Conservation (phyloP, 2,888 invertebrate species). For the Drosophila austrosaltans region DNA sequence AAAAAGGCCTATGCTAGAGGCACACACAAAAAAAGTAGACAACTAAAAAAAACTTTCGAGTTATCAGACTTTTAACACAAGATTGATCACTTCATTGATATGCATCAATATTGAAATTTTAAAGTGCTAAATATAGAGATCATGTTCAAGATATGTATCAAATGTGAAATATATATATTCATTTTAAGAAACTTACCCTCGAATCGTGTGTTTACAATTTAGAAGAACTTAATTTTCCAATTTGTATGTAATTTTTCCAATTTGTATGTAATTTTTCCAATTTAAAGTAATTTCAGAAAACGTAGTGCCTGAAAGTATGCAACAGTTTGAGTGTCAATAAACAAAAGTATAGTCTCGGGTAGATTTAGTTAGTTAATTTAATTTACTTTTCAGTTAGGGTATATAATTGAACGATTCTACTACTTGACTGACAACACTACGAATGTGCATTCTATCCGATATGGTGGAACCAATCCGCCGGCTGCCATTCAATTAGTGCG, state of each 20-base stretch:
- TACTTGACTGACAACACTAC: slow-evolving; percentile 5
- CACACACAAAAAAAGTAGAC: too few relatives aligned
- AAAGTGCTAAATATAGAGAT: too few relatives aligned
- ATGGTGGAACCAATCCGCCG: slow-evolving; percentile 39
- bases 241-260: neutral
- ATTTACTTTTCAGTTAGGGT: neutral
- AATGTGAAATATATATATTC: too few relatives aligned
- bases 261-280: neutral
- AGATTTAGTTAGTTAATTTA: neutral
- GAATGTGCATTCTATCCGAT: slow-evolving; percentile 40
- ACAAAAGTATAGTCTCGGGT: too few relatives aligned
- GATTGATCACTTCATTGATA: too few relatives aligned
- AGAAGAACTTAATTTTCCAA: neutral
- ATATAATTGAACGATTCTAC: slow-evolving; percentile 22
- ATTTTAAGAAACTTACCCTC: neutral
- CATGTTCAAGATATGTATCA: too few relatives aligned
- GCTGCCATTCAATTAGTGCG: slow-evolving; percentile 76
- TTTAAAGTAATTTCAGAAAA: neutral
- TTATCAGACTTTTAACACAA: too few relatives aligned
- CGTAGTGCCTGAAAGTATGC: neutral
- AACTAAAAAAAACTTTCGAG: neutral
- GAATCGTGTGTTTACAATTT: neutral
- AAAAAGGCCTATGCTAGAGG: neutral
- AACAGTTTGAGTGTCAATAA: neutral
- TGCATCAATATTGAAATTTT: too few relatives aligned